Evolutionary conservation across 2,888 invertebrate species (phyloP).

Genomic region (Byasa hedistus): DNA sequence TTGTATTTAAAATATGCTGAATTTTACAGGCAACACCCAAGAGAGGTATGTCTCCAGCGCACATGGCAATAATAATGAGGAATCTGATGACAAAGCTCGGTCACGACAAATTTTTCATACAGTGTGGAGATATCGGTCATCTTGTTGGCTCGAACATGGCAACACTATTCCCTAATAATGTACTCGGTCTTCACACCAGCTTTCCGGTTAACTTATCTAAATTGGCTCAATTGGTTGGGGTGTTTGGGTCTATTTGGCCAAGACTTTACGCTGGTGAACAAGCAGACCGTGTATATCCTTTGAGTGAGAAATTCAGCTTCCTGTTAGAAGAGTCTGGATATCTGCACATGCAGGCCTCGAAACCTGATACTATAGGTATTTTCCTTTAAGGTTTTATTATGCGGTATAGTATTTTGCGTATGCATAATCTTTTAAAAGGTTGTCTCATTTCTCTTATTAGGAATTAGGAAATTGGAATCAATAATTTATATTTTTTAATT

Average conservation of each 20-base stretch:
- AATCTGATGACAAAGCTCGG: conserved; percentile 86
- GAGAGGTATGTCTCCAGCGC: conserved; percentile 79
- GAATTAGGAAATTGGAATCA: too few relatives aligned
- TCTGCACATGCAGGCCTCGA: conserved; percentile 87
- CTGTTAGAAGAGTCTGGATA: conserved; percentile 80
- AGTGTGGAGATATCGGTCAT: conserved; percentile 89
- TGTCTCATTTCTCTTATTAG: too few relatives aligned
- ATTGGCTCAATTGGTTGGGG: conserved; percentile 47
- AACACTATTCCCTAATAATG: conserved; percentile 81
- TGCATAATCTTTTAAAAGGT: too few relatives aligned
- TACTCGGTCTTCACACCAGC: conserved; percentile 82
- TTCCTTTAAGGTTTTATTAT: not conserved
- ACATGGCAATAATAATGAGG: conserved; percentile 82
- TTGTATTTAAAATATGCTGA: too few relatives aligned
- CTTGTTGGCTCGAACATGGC: conserved; percentile 82
- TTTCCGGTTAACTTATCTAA: conserved; percentile 72
- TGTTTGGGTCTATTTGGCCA: conserved; percentile 76
- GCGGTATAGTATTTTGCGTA: too few relatives aligned
- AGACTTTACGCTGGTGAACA: conserved; percentile 68
- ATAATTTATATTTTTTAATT: too few relatives aligned
- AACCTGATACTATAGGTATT: conserved; percentile 90
- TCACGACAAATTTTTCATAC: conserved; percentile 82
- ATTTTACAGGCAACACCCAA: conserved; percentile 72
- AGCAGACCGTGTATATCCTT: conserved; percentile 74
- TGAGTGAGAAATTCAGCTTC: conserved; percentile 53